Percentiles rank a stretch among this genome's conserved stretches.
phyloP scores from a whole-genome alignment of 2,797 vertebrate species.

The Melanotaenia boesemani region DNA sequence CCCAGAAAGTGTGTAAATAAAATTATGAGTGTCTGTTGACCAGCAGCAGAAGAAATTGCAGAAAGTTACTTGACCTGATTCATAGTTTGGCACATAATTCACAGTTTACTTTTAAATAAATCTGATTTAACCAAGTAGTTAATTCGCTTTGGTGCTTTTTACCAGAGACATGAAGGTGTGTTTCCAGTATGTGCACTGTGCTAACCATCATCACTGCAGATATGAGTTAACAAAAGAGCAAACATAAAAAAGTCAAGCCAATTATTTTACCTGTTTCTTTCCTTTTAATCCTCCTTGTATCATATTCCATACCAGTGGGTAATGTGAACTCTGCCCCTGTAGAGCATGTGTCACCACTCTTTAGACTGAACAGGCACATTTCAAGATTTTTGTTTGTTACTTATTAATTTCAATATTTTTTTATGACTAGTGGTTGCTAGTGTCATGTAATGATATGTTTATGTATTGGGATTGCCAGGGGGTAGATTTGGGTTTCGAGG shows the following conservation, averaged over 20 bases:
- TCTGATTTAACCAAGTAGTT: not conserved
- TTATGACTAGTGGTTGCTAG: constrained; percentile 58
- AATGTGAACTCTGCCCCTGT: constrained; percentile 47
- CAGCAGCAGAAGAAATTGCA: not conserved
- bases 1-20: not conserved
- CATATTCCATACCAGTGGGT: constrained; percentile 54
- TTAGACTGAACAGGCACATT: constrained; percentile 59
- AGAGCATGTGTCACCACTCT: constrained; percentile 52
- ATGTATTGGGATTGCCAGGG: constrained; percentile 53
- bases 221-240: not conserved
- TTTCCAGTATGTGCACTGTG: constrained; percentile 3
- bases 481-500: constrained; percentile 34
- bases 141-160: not conserved
- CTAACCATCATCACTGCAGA: constrained; percentile 13
- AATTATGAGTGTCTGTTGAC: not conserved
- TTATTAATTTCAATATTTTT: constrained; percentile 56
- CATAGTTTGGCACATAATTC: not conserved
- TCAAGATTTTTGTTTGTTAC: constrained; percentile 52
- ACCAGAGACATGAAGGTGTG: not conserved
- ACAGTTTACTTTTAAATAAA: not conserved
- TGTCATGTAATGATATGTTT: constrained; percentile 59
- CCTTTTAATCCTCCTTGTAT: constrained; percentile 43
- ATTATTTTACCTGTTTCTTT: constrained; percentile 7
- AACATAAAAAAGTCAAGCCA: not conserved
- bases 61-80: not conserved